Evolutionary conservation across 2,888 invertebrate genomes (phyloP), one percentile per base, ranked within the genome.

Genomic region (Drosophila tanythrix): DNA sequence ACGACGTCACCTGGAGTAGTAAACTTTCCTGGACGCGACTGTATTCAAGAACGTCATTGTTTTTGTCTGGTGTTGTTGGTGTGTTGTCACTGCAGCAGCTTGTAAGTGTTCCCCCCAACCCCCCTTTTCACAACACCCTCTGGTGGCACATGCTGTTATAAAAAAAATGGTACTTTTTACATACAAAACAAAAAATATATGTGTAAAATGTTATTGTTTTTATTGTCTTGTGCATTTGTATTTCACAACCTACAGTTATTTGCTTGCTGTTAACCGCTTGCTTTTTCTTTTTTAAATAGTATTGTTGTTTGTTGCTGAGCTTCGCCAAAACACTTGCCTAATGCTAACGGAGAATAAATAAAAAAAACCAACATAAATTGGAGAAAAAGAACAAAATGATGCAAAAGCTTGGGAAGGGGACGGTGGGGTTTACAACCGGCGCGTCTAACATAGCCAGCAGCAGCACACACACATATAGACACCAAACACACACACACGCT

Each of bases 291-390:
- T 56, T 63, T 58, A 58, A 46, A 46, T 56, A 33, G 40, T 18
- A n/a, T 53, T 71, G 40, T 62, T 53, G 46, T 38, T 43, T 65
- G 58, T 35, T 51, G 40, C 40, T 70, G 51, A 43, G 21, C 50
- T 69, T 51, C 40, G 25, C 60, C 57, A 55, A 51, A 51, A 40
- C 46, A 15, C 8, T 46, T 15, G 25, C 15, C 15, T 15, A 46
- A 64, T 77, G 66, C 57, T 72, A 72, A 77, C 62, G 65, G 66
- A 38, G 35, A 70, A 70, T 48, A 62, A 50, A 76, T 25, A 61
- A 58, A 58, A 43, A 21, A 43, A n/a, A 33, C n/a, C 40, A 65
- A 43, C 40, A 65, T 65, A 65, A 60, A 51, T 66, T 46, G 55
- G 48, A 69, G 46, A 21, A 53, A 60, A 74, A 58, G 52, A 59